A percentile compares a stretch with the other conserved stretches of the same genome.
Evolutionary conservation across 2,888 invertebrate genomes (phyloP).

Genomic region (Trichopria drosophilae): DNA sequence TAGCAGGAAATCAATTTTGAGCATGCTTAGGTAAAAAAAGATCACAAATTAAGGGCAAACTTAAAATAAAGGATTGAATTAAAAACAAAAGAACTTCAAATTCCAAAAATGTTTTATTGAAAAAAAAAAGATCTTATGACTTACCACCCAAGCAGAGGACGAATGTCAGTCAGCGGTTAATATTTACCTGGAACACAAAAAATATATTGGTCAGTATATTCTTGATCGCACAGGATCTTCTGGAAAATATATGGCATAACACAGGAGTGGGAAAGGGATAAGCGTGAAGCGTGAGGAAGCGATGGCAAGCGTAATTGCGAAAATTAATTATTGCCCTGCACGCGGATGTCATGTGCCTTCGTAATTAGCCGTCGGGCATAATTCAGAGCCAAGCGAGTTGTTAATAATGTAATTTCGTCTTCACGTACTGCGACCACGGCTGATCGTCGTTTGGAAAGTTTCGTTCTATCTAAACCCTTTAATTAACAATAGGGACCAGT

Average conservation of each 20-base stretch:
- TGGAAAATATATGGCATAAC: too few relatives aligned
- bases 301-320: constrained; percentile 50
- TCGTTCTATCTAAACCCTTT: too few relatives aligned
- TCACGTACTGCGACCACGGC: not conserved
- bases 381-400: constrained; percentile 53
- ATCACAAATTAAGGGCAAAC: too few relatives aligned
- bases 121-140: too few relatives aligned
- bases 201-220: not conserved
- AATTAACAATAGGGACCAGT: too few relatives aligned
- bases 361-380: constrained; percentile 54
- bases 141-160: constrained; percentile 19
- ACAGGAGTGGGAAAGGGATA: constrained; percentile 20
- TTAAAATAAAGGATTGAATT: too few relatives aligned
- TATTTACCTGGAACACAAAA: constrained; percentile 31
- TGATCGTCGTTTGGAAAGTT: not conserved
- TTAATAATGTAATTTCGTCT: constrained; percentile 35
- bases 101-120: too few relatives aligned
- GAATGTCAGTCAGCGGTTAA: not conserved
- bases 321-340: constrained; percentile 57
- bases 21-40: too few relatives aligned
- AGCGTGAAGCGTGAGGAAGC: constrained; percentile 34
- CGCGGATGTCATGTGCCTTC: constrained; percentile 52
- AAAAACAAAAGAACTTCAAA: too few relatives aligned
- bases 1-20: too few relatives aligned
- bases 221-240: too few relatives aligned